phyloP scores from a whole-genome alignment of 2,113 vertebrate genomes.

The Heteronetta atricapilla region DNA sequence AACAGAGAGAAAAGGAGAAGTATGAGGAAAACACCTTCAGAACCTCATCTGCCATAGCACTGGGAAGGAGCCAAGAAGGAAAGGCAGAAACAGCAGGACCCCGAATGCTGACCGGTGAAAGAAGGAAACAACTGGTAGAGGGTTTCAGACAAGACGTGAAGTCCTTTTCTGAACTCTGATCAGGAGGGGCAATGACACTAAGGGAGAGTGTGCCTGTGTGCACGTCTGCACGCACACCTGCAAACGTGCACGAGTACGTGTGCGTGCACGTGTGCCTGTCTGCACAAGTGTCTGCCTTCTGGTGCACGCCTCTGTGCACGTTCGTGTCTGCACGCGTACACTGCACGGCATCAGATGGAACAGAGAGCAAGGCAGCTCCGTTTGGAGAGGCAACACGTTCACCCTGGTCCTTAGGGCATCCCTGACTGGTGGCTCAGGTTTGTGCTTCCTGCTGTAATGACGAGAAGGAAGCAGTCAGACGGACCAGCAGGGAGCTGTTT shows the following conservation, averaged over 20 bases:
- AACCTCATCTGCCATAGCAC: neutral
- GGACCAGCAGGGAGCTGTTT: neutral
- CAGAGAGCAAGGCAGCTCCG: neutral
- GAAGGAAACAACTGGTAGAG: neutral
- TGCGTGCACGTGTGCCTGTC: accelerated
- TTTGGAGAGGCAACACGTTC: neutral
- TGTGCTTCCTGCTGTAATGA: neutral
- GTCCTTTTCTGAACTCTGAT: neutral
- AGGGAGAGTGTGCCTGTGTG: accelerated
- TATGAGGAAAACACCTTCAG: neutral
- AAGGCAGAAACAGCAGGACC: neutral
- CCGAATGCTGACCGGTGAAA: neutral
- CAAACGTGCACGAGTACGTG: neutral
- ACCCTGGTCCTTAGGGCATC: neutral
- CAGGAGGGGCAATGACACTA: neutral
- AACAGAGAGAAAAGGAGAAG: neutral
- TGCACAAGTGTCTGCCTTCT: neutral
- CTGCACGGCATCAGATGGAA: neutral
- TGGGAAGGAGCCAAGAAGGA: neutral
- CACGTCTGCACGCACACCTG: neutral
- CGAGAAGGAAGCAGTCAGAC: neutral
- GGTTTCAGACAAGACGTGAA: neutral
- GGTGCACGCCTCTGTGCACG: accelerated
- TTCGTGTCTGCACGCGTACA: accelerated
- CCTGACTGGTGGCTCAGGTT: neutral